Evolutionary conservation across 2,113 vertebrate genomes (phyloP).

Genomic region (Calypte anna): DNA sequence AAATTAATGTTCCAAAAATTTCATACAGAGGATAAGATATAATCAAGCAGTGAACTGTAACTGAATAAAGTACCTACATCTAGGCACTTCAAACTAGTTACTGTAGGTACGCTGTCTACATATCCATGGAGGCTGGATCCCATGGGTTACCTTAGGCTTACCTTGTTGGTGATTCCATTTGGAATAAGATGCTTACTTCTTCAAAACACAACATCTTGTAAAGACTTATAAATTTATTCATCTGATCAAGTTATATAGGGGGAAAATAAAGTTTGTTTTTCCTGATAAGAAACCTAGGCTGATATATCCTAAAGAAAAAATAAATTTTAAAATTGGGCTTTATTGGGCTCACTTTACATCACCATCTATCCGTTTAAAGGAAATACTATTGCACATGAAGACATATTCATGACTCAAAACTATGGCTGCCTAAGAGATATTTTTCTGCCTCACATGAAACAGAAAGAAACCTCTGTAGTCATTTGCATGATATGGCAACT

Average conservation of each 20-base stretch:
- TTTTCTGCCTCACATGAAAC: neutral
- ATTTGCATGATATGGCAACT: neutral
- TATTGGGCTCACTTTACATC: neutral
- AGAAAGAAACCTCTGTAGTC: neutral
- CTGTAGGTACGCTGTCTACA: neutral
- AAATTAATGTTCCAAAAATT: accelerated
- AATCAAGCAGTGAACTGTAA: neutral
- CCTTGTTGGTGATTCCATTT: neutral
- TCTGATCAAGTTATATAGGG: neutral
- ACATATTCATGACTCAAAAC: neutral
- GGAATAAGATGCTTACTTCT: neutral
- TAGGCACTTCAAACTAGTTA: neutral
- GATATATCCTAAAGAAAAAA: neutral
- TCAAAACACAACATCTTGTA: neutral
- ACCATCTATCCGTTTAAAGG: neutral
- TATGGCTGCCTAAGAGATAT: neutral
- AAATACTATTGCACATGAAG: neutral
- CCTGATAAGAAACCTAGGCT: neutral
- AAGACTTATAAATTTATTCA: neutral
- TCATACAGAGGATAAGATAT: neutral
- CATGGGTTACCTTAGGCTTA: neutral
- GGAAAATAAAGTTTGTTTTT: neutral
- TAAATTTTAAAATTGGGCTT: neutral
- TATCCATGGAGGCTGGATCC: neutral
- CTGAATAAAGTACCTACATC: neutral